Evolutionary conservation across 1,140 invertebrate species (phyloP), one percentile per base, ranked within the genome.

Genomic region (Acromyrmex echinatior): DNA sequence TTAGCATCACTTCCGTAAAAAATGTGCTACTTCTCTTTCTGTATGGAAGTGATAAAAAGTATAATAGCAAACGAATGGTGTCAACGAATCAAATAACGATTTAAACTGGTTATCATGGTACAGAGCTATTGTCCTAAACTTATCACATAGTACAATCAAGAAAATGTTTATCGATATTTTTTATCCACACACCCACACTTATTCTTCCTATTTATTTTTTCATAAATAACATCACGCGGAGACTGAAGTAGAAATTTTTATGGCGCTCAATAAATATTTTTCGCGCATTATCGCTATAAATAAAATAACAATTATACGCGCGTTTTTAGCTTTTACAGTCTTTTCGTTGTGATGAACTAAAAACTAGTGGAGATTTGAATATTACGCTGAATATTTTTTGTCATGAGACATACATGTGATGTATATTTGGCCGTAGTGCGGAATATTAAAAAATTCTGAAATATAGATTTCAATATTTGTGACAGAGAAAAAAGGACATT

Each of bases 11-110:
- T 60, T 60, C 68, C 39, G 31, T 21, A 53, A 25, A 35, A 21
- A 35, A 28, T 53, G 49, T 35, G 25, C 62, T 82, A 60, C 31
- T 82, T 53, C 12, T 53, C 7, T 9, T 53, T 53, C 51, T 53
- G 14, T 53, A 16, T 10, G 49, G 14, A 51, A 53, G 51, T 53
- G 51, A 51, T 51, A 16, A 53, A 53, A 53, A 16, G 53, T 21
- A 39, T 65, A 49, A 81, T 81, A 35, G 51, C 51, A 73, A 82
- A 82, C 35, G 35, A 82, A 82, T 60, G 78, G 31, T 82, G 60
- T 82, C 21, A 73, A 70, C 35, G 58, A 82, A 82, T 73, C 68
- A 82, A 82, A 74, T 82, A 73, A 73, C 53, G 18, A 21, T 82
- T 82, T 53, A 3, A 58, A 3, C 51, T 45, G 49, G 51, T 18